Percentiles rank a stretch among this genome's conserved stretches.
Evolutionary conservation across 2,113 vertebrate genomes (phyloP).

Genomic region (Orycteropus afer): DNA sequence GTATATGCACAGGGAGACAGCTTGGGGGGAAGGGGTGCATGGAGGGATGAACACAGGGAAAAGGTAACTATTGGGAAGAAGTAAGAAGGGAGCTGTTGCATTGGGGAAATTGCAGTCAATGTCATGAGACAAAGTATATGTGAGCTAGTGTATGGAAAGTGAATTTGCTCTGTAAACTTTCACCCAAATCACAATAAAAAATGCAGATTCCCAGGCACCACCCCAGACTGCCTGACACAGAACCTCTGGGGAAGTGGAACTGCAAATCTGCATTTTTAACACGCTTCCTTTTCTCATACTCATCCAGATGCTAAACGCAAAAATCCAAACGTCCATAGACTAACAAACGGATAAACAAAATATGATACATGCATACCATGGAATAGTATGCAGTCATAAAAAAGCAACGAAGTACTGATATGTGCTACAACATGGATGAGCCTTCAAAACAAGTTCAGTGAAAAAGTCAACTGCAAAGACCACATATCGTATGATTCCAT

Average conservation of each 20-base stretch:
- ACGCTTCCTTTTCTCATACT: neutral
- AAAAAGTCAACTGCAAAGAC: neutral
- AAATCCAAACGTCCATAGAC: neutral
- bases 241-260: neutral
- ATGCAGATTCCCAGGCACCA: neutral
- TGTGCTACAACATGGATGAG: neutral
- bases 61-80: too few relatives aligned
- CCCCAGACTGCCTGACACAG: neutral
- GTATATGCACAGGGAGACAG: too few relatives aligned
- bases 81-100: too few relatives aligned
- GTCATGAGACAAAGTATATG: too few relatives aligned
- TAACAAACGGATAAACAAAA: accelerated
- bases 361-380: accelerated
- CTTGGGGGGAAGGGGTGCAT: too few relatives aligned
- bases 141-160: too few relatives aligned
- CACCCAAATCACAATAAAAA: too few relatives aligned
- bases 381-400: neutral
- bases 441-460: neutral
- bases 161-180: too few relatives aligned
- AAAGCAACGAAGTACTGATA: accelerated
- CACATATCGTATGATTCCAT: accelerated
- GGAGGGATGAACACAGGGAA: too few relatives aligned
- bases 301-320: accelerated
- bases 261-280: neutral
- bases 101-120: too few relatives aligned